Evolutionary conservation across 2,113 vertebrate genomes (phyloP).

Genomic region (Nanorana parkeri): DNA sequence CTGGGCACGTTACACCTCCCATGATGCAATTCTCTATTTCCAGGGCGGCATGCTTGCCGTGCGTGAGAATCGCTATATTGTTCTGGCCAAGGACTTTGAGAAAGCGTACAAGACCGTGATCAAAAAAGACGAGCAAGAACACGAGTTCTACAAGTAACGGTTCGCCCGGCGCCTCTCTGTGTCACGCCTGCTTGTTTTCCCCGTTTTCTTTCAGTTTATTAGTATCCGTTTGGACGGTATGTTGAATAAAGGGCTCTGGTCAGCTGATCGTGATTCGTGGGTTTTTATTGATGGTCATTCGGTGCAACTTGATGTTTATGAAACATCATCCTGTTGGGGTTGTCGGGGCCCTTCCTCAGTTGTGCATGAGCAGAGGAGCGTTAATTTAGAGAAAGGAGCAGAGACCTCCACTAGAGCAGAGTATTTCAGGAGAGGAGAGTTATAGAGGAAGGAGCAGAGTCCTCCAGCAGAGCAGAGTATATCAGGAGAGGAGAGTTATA

Average conservation of each 20-base stretch:
- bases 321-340: too few relatives aligned
- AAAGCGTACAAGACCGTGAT: slow-evolving; percentile 95
- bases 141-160: slow-evolving; percentile 92
- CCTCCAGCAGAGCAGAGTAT: too few relatives aligned
- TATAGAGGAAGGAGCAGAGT: too few relatives aligned
- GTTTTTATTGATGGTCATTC: too few relatives aligned
- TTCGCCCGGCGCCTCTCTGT: background rate
- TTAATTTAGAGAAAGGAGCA: too few relatives aligned
- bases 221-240: background rate
- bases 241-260: slow-evolving; percentile 32
- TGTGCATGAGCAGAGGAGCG: too few relatives aligned
- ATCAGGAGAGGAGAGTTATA: too few relatives aligned
- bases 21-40: background rate
- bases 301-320: too few relatives aligned
- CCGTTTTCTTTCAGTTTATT: background rate
- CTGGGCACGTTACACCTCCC: too few relatives aligned
- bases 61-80: slow-evolving; percentile 92
- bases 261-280: background rate
- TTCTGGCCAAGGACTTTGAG: slow-evolving; percentile 93
- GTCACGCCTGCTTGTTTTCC: background rate
- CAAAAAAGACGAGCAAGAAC: slow-evolving; percentile 94
- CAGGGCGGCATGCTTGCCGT: slow-evolving; percentile 94
- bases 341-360: too few relatives aligned
- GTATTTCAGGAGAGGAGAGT: too few relatives aligned
- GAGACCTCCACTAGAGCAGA: too few relatives aligned